phyloP scores from a whole-genome alignment of 1,140 invertebrate genomes.

The Oscheius sp. region DNA sequence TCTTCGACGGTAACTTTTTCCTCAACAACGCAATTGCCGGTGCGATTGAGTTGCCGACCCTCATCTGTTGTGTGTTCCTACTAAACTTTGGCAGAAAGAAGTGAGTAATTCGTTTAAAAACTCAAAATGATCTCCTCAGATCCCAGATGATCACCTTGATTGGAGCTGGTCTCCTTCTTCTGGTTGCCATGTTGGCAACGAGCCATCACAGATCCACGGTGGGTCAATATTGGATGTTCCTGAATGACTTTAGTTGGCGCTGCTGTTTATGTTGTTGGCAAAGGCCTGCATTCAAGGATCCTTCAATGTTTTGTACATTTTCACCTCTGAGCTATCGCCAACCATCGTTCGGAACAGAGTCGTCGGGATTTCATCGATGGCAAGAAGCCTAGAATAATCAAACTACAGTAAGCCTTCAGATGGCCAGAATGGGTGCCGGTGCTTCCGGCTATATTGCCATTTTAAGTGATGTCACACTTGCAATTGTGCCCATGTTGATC shows the following conservation, averaged over 20 bases:
- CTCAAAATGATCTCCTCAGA: slow-evolving; percentile 41
- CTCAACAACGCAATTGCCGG: slow-evolving; percentile 58
- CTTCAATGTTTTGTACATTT: slow-evolving; percentile 60
- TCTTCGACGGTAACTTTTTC: slow-evolving; percentile 60
- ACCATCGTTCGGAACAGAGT: slow-evolving; percentile 55
- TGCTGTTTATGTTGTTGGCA: slow-evolving; percentile 58
- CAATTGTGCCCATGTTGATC: slow-evolving; percentile 44
- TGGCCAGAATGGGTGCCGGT: slow-evolving; percentile 44
- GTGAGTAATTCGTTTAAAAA: slow-evolving; percentile 2
- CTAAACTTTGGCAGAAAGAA: slow-evolving; percentile 55
- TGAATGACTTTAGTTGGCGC: slow-evolving; percentile 41
- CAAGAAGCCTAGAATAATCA: background rate
- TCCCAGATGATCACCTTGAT: slow-evolving; percentile 59
- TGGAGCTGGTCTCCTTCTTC: slow-evolving; percentile 49
- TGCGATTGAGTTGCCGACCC: slow-evolving; percentile 56
- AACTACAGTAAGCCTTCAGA: background rate
- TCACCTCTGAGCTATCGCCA: slow-evolving; percentile 59
- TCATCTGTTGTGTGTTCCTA: slow-evolving; percentile 53
- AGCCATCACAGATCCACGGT: slow-evolving; percentile 49
- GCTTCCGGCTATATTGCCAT: slow-evolving; percentile 47
- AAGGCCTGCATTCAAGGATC: slow-evolving; percentile 60
- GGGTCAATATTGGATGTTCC: slow-evolving; percentile 2
- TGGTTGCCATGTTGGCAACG: slow-evolving; percentile 49
- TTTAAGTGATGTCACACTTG: slow-evolving; percentile 44
- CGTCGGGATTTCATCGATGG: slow-evolving; percentile 42